Conservation (phyloP, 2,797 vertebrate genomes). For the Pelodytes ibericus region DNA sequence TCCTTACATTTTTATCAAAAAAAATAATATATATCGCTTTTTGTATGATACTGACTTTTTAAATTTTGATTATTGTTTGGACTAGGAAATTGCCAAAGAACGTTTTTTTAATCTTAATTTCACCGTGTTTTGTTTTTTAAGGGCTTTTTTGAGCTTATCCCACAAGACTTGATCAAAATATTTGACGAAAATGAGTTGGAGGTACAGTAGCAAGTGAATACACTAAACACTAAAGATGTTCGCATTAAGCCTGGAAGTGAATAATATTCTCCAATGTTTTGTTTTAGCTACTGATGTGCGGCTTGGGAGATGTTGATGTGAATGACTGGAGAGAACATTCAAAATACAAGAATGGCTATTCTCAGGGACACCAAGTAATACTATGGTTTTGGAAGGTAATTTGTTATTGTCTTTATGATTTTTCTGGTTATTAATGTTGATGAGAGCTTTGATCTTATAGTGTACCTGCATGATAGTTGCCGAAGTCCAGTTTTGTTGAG, state of each 20-base stretch:
- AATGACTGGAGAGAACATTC: constrained; percentile 94
- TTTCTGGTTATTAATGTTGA: too few species aligned
- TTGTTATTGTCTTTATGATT: too few species aligned
- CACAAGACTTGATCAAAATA: constrained; percentile 94
- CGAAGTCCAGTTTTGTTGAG: too few species aligned
- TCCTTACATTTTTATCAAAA: too few species aligned
- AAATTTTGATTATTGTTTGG: too few species aligned
- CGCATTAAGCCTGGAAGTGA: too few species aligned
- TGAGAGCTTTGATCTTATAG: too few species aligned
- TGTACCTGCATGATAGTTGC: too few species aligned
- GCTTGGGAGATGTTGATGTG: constrained; percentile 94
- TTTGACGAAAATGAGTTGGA: constrained; percentile 98
- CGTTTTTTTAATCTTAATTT: constrained; percentile 50
- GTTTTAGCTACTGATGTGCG: constrained; percentile 92
- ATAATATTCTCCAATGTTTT: constrained; percentile 18
- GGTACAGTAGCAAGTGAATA: constrained; percentile 70
- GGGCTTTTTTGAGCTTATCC: constrained; percentile 97
- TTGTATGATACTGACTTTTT: too few species aligned
- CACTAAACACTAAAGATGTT: too few species aligned
- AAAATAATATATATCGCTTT: too few species aligned
- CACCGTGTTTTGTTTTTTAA: constrained; percentile 61
- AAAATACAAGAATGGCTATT: constrained; percentile 94
- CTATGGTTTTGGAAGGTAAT: constrained; percentile 98
- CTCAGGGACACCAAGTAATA: constrained; percentile 84
- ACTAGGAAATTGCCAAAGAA: too few species aligned